phyloP scores from a whole-genome alignment of 2,797 vertebrate species.

The Sebastolobus alascanus region DNA sequence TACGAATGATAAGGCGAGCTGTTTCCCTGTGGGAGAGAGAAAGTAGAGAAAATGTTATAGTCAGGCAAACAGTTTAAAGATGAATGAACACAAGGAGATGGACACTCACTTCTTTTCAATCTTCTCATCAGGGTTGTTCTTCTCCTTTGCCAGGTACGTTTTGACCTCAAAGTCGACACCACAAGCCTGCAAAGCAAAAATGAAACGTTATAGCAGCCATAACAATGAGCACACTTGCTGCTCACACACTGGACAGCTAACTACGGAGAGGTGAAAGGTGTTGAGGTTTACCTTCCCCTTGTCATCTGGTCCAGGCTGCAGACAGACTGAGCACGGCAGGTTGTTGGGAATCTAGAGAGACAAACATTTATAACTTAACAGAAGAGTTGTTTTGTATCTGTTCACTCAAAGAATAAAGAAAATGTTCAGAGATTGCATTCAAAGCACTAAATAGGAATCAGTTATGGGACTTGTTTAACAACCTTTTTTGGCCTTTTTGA shows the following conservation, averaged over 20 bases:
- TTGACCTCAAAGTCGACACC: conserved; percentile 94
- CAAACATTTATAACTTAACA: neutral
- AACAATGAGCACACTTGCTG: neutral
- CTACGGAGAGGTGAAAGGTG: neutral
- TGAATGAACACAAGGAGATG: neutral
- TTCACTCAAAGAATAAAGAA: neutral
- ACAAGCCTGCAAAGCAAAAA: conserved; percentile 83
- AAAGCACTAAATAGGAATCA: neutral
- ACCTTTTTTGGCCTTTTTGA: neutral
- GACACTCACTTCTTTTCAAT: conserved; percentile 88
- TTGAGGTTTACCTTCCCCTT: conserved; percentile 87
- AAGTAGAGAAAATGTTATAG: neutral
- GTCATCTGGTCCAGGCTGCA: conserved; percentile 91
- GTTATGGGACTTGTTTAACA: neutral
- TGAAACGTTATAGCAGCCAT: neutral
- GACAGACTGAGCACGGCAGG: conserved; percentile 91
- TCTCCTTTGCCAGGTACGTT: conserved; percentile 85
- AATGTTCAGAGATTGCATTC: neutral
- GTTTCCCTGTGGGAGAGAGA: conserved; percentile 84
- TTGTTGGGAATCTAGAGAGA: conserved; percentile 87
- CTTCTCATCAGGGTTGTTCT: conserved; percentile 89
- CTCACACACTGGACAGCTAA: neutral
- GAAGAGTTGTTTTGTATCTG: neutral
- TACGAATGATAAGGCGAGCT: conserved; percentile 89
- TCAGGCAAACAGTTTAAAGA: neutral